A percentile compares a stretch with the other conserved stretches of the same genome.
Evolutionary conservation across 35 echinoderm and acorn worm species (phyloP).

Genomic region (Lytechinus variegatus): DNA sequence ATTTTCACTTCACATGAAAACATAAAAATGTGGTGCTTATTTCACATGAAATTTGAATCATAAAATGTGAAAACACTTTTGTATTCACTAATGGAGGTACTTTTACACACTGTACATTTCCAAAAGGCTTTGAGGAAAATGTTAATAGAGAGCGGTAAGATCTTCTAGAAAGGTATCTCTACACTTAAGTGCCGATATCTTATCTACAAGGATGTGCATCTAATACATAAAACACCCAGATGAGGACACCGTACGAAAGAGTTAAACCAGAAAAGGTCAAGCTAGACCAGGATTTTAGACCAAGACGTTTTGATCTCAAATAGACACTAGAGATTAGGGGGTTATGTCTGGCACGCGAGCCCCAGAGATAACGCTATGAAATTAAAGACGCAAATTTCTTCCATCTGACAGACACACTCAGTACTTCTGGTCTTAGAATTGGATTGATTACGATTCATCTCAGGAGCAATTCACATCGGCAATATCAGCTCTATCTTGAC

Average conservation of each 20-base stretch:
- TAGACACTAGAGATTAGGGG: conserved; percentile 1
- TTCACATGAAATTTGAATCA: too few relatives aligned
- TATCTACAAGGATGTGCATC: neutral
- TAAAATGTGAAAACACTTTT: too few relatives aligned
- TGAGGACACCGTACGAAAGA: too few relatives aligned
- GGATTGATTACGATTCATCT: neutral
- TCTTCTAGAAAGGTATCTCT: neutral
- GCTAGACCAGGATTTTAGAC: neutral
- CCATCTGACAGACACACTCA: neutral
- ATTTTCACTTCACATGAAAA: too few relatives aligned
- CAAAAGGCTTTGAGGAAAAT: neutral
- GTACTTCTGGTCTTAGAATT: neutral
- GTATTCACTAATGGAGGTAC: too few relatives aligned
- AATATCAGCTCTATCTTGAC: neutral
- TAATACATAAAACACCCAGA: neutral
- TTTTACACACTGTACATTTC: too few relatives aligned
- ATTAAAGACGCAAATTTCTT: neutral
- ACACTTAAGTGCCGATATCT: neutral
- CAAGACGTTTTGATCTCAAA: neutral
- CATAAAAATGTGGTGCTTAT: too few relatives aligned
- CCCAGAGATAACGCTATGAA: neutral
- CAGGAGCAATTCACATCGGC: neutral
- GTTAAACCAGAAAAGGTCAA: neutral
- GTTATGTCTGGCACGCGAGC: neutral
- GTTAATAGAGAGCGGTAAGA: neutral